Conservation (phyloP, 2,797 vertebrate genomes). For the Lagocephalus sceleratus region DNA sequence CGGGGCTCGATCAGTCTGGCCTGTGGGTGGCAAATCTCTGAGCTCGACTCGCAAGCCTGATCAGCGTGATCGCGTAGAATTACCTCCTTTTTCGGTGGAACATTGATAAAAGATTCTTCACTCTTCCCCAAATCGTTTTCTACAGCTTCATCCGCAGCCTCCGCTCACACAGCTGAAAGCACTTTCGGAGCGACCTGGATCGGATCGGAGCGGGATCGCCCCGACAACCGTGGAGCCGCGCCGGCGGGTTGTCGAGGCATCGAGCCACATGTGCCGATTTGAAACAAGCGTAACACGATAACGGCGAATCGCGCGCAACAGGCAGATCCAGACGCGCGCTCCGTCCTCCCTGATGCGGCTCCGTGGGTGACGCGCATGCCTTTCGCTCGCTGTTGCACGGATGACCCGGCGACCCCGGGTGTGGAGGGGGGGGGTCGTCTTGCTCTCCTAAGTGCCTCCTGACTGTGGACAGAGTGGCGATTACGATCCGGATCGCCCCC, state of each 20-base stretch:
- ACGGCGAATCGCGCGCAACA: neutral
- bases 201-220: neutral
- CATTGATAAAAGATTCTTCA: slow-evolving; percentile 44
- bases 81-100: too few relatives aligned
- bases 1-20: slow-evolving; percentile 59
- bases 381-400: slow-evolving; percentile 59
- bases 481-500: slow-evolving; percentile 64
- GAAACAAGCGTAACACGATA: slow-evolving; percentile 30
- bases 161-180: neutral
- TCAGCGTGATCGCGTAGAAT: too few relatives aligned
- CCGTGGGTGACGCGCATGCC: slow-evolving; percentile 26
- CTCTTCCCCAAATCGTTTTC: too few relatives aligned
- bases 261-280: slow-evolving; percentile 35
- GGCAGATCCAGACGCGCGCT: slow-evolving; percentile 44
- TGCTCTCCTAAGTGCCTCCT: slow-evolving; percentile 57
- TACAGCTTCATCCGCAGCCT: slow-evolving; percentile 8
- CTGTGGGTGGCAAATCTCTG: slow-evolving; percentile 41
- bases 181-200: too few relatives aligned
- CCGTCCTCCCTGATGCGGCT: slow-evolving; percentile 33
- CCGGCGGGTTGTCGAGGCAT: slow-evolving; percentile 6
- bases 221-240: neutral
- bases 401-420: slow-evolving; percentile 55
- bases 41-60: too few relatives aligned
- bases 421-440: slow-evolving; percentile 55
- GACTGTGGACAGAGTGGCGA: slow-evolving; percentile 53